A percentile compares a stretch with the other conserved stretches of the same genome.
These are phyloP conservation scores for Pediacus dermestoides DNA, from an alignment of 2,888 invertebrate genomes.

Conservation along the genomic window DNA sequence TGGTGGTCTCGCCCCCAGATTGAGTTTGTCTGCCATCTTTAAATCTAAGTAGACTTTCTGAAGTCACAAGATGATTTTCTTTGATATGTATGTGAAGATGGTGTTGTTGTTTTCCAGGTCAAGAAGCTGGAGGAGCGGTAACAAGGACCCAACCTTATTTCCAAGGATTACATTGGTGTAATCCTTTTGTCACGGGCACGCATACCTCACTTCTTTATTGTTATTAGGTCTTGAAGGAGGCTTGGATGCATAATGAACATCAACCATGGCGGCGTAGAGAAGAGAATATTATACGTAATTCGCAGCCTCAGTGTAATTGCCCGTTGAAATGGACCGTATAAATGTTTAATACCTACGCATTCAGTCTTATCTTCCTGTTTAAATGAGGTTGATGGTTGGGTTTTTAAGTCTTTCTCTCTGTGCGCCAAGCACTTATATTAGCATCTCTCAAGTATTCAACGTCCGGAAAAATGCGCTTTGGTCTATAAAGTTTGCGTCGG, in stretches of 20 bases:
- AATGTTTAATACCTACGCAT: constrained; percentile 33
- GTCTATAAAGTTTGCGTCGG: not conserved
- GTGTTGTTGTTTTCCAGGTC: too few species aligned
- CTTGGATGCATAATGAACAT: constrained; percentile 5
- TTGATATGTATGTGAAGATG: too few species aligned
- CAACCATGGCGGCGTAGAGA: too few species aligned
- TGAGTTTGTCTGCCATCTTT: too few species aligned
- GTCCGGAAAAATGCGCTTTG: not conserved
- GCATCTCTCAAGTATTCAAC: too few species aligned
- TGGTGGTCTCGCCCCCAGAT: too few species aligned
- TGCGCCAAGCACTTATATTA: too few species aligned
- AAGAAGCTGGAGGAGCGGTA: too few species aligned
- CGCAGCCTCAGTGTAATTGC: constrained; percentile 31
- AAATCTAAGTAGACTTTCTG: constrained; percentile 20
- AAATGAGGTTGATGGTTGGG: constrained; percentile 26
- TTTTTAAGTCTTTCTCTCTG: constrained; percentile 26
- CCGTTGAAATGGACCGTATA: constrained; percentile 34
- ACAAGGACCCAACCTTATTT: constrained; percentile 8
- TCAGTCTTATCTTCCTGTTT: constrained; percentile 27
- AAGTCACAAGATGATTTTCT: too few species aligned
- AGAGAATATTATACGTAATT: constrained; percentile 12
- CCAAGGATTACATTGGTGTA: constrained; percentile 2
- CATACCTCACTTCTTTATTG: constrained; percentile 7
- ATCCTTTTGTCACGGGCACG: constrained; percentile 4
- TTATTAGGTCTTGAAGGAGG: constrained; percentile 5